phyloP scores from a whole-genome alignment of 2,888 invertebrate genomes.

The Blera fallax region DNA sequence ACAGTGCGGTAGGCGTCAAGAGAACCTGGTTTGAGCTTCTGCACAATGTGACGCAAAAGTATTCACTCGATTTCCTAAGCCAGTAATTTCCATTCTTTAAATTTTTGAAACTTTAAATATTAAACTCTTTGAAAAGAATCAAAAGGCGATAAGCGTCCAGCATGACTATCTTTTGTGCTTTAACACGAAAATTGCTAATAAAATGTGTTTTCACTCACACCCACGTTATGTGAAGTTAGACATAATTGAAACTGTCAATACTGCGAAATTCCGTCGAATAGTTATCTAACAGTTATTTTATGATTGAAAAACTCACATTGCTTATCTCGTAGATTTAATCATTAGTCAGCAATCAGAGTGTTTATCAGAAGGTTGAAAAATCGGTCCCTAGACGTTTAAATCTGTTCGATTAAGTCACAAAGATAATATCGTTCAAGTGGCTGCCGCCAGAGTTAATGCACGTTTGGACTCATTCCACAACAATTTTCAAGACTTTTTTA shows the following conservation, averaged over 20 bases:
- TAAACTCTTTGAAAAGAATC: not conserved
- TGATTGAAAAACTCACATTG: not conserved
- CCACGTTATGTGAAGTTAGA: not conserved
- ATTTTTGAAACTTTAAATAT: no score
- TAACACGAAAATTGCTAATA: not conserved
- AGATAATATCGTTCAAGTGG: no score
- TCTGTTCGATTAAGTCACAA: no score
- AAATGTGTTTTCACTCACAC: not conserved
- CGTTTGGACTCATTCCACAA: no score
- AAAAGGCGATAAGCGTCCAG: not conserved
- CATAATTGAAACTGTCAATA: not conserved
- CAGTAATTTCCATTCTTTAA: no score
- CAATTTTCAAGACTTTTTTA: no score
- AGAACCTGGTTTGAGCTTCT: no score
- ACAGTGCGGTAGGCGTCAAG: no score
- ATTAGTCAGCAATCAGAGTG: not conserved
- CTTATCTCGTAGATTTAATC: constrained; percentile 1
- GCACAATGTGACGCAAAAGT: no score
- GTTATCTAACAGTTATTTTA: not conserved
- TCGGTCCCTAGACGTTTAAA: no score
- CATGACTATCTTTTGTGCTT: not conserved
- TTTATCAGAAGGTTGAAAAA: not conserved
- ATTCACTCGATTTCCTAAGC: no score
- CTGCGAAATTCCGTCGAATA: not conserved
- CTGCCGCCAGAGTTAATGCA: no score